Conservation (phyloP, 2,113 vertebrate genomes). For the Nymphicus hollandicus region DNA sequence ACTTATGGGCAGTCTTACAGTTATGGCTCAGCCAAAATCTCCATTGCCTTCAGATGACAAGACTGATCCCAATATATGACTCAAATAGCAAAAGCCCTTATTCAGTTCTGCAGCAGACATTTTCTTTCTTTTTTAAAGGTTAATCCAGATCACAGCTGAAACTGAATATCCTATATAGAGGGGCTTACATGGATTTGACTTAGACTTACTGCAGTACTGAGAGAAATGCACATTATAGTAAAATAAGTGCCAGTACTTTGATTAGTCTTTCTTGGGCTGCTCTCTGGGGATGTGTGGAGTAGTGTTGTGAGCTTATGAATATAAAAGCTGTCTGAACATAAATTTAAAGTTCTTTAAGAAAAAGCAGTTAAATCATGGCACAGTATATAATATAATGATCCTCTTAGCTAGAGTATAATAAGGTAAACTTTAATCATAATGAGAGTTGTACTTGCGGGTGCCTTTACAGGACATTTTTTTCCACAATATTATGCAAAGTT, state of each 20-base stretch:
- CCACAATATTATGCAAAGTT: slow-evolving; percentile 44
- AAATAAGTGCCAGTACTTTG: slow-evolving; percentile 9
- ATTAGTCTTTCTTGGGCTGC: slow-evolving; percentile 6
- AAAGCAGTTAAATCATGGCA: neutral
- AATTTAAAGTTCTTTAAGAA: neutral
- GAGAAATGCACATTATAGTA: slow-evolving; percentile 3
- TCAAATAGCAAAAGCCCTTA: neutral
- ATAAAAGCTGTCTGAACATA: neutral
- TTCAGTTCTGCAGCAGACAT: neutral
- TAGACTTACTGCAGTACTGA: slow-evolving; percentile 14
- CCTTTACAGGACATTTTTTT: slow-evolving; percentile 33
- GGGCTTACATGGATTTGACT: slow-evolving; percentile 37
- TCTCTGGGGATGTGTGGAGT: neutral
- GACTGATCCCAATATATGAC: neutral
- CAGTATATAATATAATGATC: slow-evolving; percentile 36
- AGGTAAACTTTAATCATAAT: slow-evolving; percentile 53
- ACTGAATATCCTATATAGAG: neutral
- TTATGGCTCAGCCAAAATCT: neutral
- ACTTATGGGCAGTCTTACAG: neutral
- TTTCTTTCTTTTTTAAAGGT: slow-evolving; percentile 47
- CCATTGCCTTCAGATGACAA: neutral
- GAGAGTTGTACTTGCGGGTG: neutral
- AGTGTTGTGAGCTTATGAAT: neutral
- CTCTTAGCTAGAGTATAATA: slow-evolving; percentile 25
- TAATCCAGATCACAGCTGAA: slow-evolving; percentile 60